Conservation (phyloP, 2,113 vertebrate genomes). For the Ancistrus triradiatus region DNA sequence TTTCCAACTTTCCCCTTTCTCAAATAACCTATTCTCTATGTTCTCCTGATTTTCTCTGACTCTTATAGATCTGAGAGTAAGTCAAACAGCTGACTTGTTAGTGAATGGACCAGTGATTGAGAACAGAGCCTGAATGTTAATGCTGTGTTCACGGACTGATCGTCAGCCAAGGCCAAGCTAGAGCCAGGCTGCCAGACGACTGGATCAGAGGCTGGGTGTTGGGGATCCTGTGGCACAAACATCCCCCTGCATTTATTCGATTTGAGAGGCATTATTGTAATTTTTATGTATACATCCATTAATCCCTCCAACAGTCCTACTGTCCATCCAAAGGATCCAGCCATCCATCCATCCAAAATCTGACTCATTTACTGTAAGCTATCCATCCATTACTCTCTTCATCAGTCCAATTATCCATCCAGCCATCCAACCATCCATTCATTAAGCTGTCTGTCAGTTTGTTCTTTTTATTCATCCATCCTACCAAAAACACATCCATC, state of each 20-base stretch:
- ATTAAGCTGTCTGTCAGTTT: too few relatives aligned
- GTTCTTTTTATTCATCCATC: too few relatives aligned
- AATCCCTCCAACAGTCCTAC: too few relatives aligned
- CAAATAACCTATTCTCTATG: neutral
- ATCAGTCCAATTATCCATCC: too few relatives aligned
- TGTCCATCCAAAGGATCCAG: too few relatives aligned
- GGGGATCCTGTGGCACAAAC: neutral
- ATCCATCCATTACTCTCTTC: too few relatives aligned
- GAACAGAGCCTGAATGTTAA: conserved; percentile 53
- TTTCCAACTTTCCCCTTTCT: conserved; percentile 4
- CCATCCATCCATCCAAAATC: too few relatives aligned
- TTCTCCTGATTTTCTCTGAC: neutral
- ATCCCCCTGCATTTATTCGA: neutral
- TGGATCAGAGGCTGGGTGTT: too few relatives aligned
- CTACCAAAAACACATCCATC: too few relatives aligned
- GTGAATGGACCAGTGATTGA: conserved; percentile 33
- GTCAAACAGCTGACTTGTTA: conserved; percentile 60
- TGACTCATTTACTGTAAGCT: too few relatives aligned
- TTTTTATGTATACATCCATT: too few relatives aligned
- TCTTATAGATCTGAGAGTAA: conserved; percentile 22
- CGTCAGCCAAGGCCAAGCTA: conserved; percentile 42
- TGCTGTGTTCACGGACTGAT: conserved; percentile 42
- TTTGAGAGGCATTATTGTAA: neutral
- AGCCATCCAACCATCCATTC: too few relatives aligned
- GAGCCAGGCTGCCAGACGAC: conserved; percentile 34